A percentile compares a stretch with the other conserved stretches of the same genome.
phyloP scores from a whole-genome alignment of 2,797 vertebrate species.

The Chelon labrosus region DNA sequence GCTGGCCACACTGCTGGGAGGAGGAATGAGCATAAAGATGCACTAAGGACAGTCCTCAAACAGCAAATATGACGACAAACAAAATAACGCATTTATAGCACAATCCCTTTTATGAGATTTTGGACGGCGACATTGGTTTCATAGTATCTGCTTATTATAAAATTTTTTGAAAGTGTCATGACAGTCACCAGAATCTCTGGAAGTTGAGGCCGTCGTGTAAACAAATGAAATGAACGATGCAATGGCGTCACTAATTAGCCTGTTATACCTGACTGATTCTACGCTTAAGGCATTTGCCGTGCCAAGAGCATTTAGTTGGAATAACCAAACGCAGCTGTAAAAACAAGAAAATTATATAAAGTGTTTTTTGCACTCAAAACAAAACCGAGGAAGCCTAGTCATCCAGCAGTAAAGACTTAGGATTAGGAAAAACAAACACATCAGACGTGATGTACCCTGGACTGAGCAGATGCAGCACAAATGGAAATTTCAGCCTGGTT shows the following conservation, averaged over 20 bases:
- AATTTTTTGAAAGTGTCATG: not conserved
- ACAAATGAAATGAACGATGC: not conserved
- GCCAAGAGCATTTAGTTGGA: not conserved
- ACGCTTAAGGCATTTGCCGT: too few relatives aligned
- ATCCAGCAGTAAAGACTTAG: too few relatives aligned
- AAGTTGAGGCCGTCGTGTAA: not conserved
- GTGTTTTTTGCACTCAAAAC: not conserved
- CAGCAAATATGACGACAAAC: not conserved
- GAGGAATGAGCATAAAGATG: not conserved
- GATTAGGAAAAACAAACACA: too few relatives aligned
- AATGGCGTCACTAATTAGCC: not conserved
- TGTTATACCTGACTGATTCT: not conserved
- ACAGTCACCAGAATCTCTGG: not conserved
- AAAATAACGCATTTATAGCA: too few relatives aligned
- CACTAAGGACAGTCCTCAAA: not conserved
- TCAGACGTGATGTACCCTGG: not conserved
- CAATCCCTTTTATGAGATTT: not conserved
- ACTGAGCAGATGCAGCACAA: conserved; percentile 5
- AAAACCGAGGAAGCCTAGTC: not conserved
- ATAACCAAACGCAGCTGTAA: not conserved
- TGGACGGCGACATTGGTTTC: not conserved
- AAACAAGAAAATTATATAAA: not conserved
- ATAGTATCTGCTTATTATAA: not conserved
- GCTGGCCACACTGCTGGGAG: not conserved
- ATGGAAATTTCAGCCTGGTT: not conserved